These are phyloP conservation scores for Muntiacus muntjak DNA, from an alignment of 2,113 vertebrate species.

Conservation along the genomic window DNA sequence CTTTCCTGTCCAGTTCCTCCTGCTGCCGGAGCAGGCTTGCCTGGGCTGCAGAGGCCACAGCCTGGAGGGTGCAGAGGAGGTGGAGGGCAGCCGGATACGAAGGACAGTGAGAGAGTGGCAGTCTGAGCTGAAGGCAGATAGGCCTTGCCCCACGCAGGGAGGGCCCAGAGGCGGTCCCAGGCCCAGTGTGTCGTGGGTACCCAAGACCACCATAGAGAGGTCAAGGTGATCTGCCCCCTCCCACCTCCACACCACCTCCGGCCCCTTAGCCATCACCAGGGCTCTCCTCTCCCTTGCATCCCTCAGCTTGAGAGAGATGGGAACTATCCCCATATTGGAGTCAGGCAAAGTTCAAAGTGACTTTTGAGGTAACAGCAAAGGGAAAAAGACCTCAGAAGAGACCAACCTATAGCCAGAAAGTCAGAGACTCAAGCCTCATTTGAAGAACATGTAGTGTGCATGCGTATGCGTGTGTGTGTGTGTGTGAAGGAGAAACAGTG, in stretches of 20 bases:
- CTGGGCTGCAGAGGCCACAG: conserved; percentile 86
- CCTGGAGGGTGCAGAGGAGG: conserved; percentile 72
- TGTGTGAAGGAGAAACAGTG: neutral
- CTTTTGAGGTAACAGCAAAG: neutral
- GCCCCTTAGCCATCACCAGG: neutral
- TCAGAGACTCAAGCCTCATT: neutral
- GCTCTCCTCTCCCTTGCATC: neutral
- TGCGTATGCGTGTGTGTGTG: rapidly evolving
- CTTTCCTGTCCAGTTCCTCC: conserved; percentile 95
- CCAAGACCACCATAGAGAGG: neutral
- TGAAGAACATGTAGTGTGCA: neutral
- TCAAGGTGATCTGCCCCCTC: neutral
- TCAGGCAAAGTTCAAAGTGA: neutral
- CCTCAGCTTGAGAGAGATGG: neutral
- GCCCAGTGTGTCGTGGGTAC: neutral
- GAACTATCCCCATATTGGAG: neutral
- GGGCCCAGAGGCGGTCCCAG: neutral
- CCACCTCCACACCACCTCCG: neutral
- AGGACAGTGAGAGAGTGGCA: neutral
- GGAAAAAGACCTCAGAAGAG: neutral
- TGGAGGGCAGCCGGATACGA: neutral
- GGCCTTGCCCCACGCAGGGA: neutral
- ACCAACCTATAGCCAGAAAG: neutral
- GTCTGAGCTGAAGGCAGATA: neutral
- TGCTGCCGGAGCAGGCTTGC: conserved; percentile 92